Base-by-base conservation (phyloP, 2,797 vertebrate genomes). In the Staurois parvus region DNA sequence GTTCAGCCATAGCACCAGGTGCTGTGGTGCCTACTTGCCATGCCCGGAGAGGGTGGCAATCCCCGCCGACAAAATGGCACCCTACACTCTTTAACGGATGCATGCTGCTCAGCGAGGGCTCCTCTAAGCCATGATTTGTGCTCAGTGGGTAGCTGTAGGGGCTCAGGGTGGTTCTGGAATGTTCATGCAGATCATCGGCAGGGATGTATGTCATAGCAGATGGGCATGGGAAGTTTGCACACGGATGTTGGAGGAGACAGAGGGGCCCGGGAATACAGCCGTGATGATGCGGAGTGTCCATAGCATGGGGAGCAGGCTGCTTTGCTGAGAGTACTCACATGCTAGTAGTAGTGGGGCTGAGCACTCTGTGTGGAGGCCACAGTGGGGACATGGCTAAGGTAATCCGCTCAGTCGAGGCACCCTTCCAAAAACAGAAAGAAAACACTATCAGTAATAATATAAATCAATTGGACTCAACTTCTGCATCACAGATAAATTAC, bases 131-230 rank as follows among this genome's bases (percentile, higher is more conserved):
- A 92, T 96, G 90, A 90, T 94, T 95, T 8, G 92, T 91, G 79
- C 92, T 94, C 86, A 96, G 90, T 87, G 93, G 94, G 90, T 95
- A 95, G 90, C 91, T 96, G 90, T 95, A 96, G 91, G 92, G 93
- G 89, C 91, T 90, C 84, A 90, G 87, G 89, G 92, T 91, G 88
- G 90, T 88, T 73, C 91, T 89, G 90, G 90, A 93, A 88, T 89
- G 91, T 86, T 92, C 92, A 88, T 91, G 90, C 83, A 90, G 90
- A 88, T 94, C 94, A 84, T 93, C 94, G 88, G 92, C 87, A 84
- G 88, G 92, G 48, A 92, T 91, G 92, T 94, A 95, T 91, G 93
- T 93, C 89, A 93, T 91, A 88, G 90, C 74, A 66, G 90, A 84
- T 86, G 90, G 90, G 88, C 94, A 93, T 88, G 93, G 86, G 90